A percentile compares a stretch with the other conserved stretches of the same genome.
Conservation (phyloP, 92 coral and sea anemone genomes). For the Meandrina meandrites region DNA sequence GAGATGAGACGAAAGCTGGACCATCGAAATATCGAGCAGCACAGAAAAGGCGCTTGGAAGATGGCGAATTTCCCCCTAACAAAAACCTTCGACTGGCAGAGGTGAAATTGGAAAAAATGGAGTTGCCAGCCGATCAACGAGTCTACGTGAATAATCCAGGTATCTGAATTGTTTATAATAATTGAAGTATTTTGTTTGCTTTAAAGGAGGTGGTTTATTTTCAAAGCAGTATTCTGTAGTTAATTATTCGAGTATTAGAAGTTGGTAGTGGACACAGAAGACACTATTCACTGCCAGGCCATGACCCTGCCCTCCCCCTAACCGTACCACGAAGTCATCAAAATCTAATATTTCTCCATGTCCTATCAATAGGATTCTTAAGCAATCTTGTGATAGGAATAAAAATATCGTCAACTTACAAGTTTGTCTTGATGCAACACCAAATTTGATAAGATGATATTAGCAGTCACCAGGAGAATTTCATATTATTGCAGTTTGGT, state of each 20-base stretch:
- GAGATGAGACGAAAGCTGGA: slow-evolving; percentile 23
- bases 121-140: slow-evolving; percentile 29
- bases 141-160: slow-evolving; percentile 46
- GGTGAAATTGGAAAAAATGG: slow-evolving; percentile 49
- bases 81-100: slow-evolving; percentile 62
- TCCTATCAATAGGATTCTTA: not conserved
- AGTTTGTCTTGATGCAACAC: not conserved
- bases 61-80: slow-evolving; percentile 62
- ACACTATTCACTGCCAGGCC: not conserved
- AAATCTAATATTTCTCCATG: not conserved
- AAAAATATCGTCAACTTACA: not conserved
- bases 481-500: not conserved
- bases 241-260: not conserved
- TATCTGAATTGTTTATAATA: not conserved
- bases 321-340: not conserved
- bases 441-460: not conserved
- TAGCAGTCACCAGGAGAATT: not conserved
- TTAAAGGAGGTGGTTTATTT: slow-evolving; percentile 2
- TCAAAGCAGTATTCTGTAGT: not conserved
- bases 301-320: not conserved
- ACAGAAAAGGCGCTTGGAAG: slow-evolving; percentile 70
- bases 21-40: slow-evolving; percentile 32
- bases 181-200: not conserved
- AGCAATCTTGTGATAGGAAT: not conserved
- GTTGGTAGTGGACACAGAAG: not conserved